Conservation (phyloP, 2,888 invertebrate genomes). For the Galerucella pusilla region DNA sequence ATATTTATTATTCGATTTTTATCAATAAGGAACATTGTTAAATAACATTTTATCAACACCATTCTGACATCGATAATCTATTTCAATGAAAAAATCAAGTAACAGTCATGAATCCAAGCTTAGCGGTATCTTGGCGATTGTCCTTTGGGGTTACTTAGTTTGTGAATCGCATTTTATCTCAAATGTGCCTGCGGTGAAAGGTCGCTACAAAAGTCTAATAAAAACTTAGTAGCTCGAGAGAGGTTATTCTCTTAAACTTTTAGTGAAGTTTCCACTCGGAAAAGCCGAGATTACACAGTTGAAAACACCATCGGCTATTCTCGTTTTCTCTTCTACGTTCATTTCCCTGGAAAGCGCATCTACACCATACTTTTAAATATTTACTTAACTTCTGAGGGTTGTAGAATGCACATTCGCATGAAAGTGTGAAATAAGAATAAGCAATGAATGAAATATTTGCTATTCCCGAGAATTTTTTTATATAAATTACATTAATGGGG, state of each 20-base stretch:
- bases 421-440: too few relatives aligned
- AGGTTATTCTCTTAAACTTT: slow-evolving; percentile 41
- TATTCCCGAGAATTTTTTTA: too few relatives aligned
- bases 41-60: slow-evolving; percentile 7
- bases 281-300: slow-evolving; percentile 44
- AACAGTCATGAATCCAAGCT: slow-evolving; percentile 10
- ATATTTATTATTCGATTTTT: too few relatives aligned
- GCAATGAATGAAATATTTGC: too few relatives aligned
- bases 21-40: not conserved
- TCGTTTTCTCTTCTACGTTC: slow-evolving; percentile 26
- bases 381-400: slow-evolving; percentile 19
- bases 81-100: slow-evolving; percentile 28
- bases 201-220: slow-evolving; percentile 41
- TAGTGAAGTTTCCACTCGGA: slow-evolving; percentile 41
- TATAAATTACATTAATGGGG: too few relatives aligned
- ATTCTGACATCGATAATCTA: slow-evolving; percentile 14
- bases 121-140: slow-evolving; percentile 13
- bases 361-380: slow-evolving; percentile 33
- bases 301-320: slow-evolving; percentile 36
- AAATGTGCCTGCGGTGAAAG: slow-evolving; percentile 41
- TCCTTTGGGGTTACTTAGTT: slow-evolving; percentile 30
- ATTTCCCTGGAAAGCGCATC: slow-evolving; percentile 30
- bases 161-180: slow-evolving; percentile 34
- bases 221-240: slow-evolving; percentile 42
- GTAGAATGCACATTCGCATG: not conserved